These are phyloP conservation scores for Malurus splendens DNA, from an alignment of 2,797 vertebrate species.

Conservation along the genomic window DNA sequence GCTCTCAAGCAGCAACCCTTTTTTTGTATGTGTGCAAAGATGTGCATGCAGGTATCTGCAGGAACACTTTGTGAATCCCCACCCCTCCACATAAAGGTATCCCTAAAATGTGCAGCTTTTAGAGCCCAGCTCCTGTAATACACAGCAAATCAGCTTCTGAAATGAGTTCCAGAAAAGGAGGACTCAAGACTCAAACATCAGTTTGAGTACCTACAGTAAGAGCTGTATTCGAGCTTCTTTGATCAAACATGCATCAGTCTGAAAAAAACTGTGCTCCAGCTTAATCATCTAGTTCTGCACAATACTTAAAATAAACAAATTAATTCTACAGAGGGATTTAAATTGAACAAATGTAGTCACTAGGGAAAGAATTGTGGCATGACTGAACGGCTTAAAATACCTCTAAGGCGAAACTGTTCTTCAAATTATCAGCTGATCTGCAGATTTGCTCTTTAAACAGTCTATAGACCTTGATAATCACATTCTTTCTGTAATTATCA, in stretches of 20 bases:
- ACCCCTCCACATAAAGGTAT: background rate
- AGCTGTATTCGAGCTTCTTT: background rate
- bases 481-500: conserved; percentile 1
- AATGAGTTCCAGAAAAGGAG: background rate
- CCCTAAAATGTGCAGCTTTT: background rate
- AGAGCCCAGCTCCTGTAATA: background rate
- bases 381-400: conserved; percentile 13
- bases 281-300: background rate
- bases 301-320: conserved; percentile 28
- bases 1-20: background rate
- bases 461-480: background rate
- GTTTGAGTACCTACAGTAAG: background rate
- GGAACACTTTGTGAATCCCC: background rate
- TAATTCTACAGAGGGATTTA: conserved; percentile 19
- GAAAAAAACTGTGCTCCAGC: background rate
- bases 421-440: background rate
- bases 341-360: conserved; percentile 7
- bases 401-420: background rate
- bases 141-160: background rate
- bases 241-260: background rate
- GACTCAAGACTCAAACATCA: background rate
- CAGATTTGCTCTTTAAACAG: conserved; percentile 2
- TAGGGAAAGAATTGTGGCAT: background rate
- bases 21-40: background rate
- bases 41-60: background rate